Percentiles rank a stretch among this genome's conserved stretches.
These are phyloP conservation scores for Lottia scabra DNA, from an alignment of 2,888 invertebrate species.

Conservation along the genomic window DNA sequence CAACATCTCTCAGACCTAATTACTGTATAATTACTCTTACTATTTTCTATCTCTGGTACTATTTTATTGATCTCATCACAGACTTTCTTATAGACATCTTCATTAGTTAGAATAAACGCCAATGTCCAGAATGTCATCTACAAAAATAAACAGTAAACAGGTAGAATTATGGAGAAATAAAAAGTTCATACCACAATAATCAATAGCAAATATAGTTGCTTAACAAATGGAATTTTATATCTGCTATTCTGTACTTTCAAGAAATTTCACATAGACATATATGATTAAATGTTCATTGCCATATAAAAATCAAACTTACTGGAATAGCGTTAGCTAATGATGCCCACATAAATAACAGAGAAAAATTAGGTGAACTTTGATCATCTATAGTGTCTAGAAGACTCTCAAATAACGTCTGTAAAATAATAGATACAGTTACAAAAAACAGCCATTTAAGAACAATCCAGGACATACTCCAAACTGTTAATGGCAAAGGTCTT, in stretches of 20 bases:
- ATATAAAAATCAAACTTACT: conserved; percentile 38
- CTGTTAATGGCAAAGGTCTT: too few species aligned
- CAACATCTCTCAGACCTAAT: too few species aligned
- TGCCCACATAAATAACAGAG: conserved; percentile 60
- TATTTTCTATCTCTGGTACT: conserved; percentile 19
- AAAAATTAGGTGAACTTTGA: conserved; percentile 49
- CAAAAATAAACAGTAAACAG: conserved; percentile 12
- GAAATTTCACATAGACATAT: too few species aligned
- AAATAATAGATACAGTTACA: background rate
- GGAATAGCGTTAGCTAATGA: conserved; percentile 63
- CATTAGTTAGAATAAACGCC: conserved; percentile 44
- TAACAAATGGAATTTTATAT: too few species aligned
- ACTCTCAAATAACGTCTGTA: conserved; percentile 50
- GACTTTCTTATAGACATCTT: conserved; percentile 40
- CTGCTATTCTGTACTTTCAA: too few species aligned
- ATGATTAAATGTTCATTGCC: too few species aligned
- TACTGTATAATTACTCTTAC: too few species aligned
- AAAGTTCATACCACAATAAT: too few species aligned
- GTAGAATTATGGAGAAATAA: too few species aligned
- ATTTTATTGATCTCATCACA: conserved; percentile 35
- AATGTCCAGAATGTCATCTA: conserved; percentile 63
- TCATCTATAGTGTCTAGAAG: conserved; percentile 41
- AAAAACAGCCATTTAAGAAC: too few species aligned
- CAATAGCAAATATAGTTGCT: too few species aligned
- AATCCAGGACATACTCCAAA: too few species aligned